phyloP scores from a whole-genome alignment of 1,140 invertebrate genomes.

The Bombus sibiricus region DNA sequence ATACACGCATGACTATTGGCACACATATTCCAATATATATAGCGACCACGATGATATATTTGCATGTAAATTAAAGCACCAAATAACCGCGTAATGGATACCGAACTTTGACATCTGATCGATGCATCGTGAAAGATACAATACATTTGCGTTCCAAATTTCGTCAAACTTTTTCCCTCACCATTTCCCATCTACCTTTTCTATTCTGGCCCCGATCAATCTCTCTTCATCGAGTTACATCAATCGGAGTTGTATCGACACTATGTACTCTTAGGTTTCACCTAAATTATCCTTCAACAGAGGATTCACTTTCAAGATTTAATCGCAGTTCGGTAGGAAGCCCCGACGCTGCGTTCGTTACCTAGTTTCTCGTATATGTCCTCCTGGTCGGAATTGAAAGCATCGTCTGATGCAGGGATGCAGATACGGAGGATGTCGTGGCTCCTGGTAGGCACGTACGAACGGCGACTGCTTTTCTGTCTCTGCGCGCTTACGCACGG shows the following conservation, averaged over 20 bases:
- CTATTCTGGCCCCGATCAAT: neutral
- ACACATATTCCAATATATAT: neutral
- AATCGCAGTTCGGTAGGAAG: constrained; percentile 52
- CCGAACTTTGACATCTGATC: neutral
- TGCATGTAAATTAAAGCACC: neutral
- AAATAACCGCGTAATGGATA: neutral
- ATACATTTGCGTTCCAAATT: neutral
- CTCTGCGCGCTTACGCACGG: constrained; percentile 55
- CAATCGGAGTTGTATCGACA: neutral
- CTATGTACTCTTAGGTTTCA: neutral
- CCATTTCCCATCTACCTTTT: neutral
- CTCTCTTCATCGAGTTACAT: neutral
- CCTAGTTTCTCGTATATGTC: constrained; percentile 30
- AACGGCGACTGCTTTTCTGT: constrained; percentile 42
- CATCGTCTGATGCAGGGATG: constrained; percentile 39
- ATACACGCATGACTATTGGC: neutral
- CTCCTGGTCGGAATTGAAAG: constrained; percentile 58
- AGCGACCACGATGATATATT: neutral
- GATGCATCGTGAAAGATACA: neutral
- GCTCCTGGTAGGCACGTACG: constrained; percentile 2
- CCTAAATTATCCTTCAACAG: neutral
- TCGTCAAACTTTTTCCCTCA: neutral
- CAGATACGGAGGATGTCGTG: neutral
- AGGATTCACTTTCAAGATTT: constrained; percentile 53
- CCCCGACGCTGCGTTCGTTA: constrained; percentile 49